Evolutionary conservation across 2,797 vertebrate genomes (phyloP).

Genomic region (Loriculus beryllinus): DNA sequence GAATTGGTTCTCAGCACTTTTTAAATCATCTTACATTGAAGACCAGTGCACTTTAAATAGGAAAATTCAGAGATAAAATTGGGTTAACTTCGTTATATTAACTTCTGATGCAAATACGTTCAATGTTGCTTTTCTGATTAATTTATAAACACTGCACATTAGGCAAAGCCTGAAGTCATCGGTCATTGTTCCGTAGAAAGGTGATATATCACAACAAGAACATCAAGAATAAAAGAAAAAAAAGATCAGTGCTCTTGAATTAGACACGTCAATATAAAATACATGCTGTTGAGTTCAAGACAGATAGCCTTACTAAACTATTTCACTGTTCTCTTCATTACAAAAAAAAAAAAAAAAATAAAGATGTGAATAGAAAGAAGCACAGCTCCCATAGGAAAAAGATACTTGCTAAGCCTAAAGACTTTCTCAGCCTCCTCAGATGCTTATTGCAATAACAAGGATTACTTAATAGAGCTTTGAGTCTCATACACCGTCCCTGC

Average conservation of each 20-base stretch:
- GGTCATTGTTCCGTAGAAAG: conserved; percentile 33
- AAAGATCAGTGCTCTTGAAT: neutral
- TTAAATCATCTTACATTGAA: neutral
- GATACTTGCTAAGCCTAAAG: neutral
- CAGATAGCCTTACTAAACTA: neutral
- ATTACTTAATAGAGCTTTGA: neutral
- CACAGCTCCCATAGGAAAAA: neutral
- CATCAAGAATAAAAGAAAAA: neutral
- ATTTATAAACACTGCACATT: conserved; percentile 38
- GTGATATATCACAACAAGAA: conserved; percentile 18
- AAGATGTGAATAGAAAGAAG: neutral
- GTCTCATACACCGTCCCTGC: neutral
- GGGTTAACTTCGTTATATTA: neutral
- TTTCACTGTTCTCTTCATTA: neutral
- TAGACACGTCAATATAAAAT: conserved; percentile 8
- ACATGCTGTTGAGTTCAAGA: neutral
- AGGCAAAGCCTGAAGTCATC: conserved; percentile 14
- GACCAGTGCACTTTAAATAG: neutral
- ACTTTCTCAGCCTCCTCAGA: neutral
- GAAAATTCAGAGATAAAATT: neutral
- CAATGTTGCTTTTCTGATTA: neutral
- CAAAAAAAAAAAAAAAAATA: neutral
- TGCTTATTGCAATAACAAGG: neutral
- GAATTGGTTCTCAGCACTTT: neutral
- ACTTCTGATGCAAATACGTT: conserved; percentile 3